Conservation (phyloP, 2,797 vertebrate species). For the Sebastiscus tertius region DNA sequence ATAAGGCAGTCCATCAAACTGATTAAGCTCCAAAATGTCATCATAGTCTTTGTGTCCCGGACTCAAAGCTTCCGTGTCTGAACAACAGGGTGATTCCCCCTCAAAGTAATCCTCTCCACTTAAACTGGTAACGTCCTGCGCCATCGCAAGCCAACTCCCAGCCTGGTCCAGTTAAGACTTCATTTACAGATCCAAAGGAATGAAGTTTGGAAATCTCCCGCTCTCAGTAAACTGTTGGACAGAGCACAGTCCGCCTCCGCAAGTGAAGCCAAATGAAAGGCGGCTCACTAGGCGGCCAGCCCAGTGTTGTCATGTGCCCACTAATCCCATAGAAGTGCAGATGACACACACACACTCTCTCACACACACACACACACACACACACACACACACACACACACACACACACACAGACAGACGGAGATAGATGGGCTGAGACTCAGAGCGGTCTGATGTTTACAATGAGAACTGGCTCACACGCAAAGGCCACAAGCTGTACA, state of each 20-base stretch:
- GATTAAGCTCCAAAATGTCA: conserved; percentile 89
- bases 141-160: conserved; percentile 50
- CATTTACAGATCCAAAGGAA: conserved; percentile 40
- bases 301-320: conserved; percentile 74
- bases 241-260: conserved; percentile 34
- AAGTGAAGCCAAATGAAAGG: conserved; percentile 70
- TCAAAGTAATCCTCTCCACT: conserved; percentile 54
- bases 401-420: conserved; percentile 12
- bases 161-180: conserved; percentile 30
- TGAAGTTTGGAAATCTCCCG: conserved; percentile 51
- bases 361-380: conserved; percentile 20
- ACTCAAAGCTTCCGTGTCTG: conserved; percentile 76
- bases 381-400: conserved; percentile 21
- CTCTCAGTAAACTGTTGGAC: conserved; percentile 55
- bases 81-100: conserved; percentile 50
- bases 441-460: conserved; percentile 35
- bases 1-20: conserved; percentile 92
- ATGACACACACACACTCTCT: conserved; percentile 24
- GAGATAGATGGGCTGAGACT: conserved; percentile 33
- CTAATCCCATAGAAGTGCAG: conserved; percentile 73
- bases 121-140: conserved; percentile 50
- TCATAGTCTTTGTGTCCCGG: conserved; percentile 71
- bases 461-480: conserved; percentile 29
- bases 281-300: conserved; percentile 66
- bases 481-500: conserved; percentile 19